These are phyloP conservation scores for Orius laevigatus DNA, from an alignment of 1,140 invertebrate genomes.

Conservation along the genomic window DNA sequence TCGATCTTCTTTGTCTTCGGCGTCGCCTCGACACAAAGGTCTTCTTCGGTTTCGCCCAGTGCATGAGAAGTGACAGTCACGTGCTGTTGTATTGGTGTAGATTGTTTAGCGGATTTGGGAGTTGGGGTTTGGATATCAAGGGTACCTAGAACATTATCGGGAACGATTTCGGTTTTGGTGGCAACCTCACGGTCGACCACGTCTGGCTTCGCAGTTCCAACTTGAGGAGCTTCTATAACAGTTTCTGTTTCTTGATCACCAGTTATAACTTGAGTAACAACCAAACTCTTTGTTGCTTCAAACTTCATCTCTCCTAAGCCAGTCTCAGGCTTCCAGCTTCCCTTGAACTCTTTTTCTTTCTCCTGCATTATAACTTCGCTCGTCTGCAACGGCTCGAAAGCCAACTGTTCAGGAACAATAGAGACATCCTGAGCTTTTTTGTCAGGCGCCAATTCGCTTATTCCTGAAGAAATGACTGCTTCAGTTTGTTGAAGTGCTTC, in stretches of 20 bases:
- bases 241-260: slow-evolving; percentile 28
- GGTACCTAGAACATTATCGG: slow-evolving; percentile 24
- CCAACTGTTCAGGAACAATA: slow-evolving; percentile 19
- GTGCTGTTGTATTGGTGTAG: slow-evolving; percentile 28
- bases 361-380: slow-evolving; percentile 26
- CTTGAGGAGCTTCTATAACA: slow-evolving; percentile 23
- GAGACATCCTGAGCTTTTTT: slow-evolving; percentile 20
- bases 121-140: slow-evolving; percentile 25
- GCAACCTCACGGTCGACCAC: slow-evolving; percentile 26
- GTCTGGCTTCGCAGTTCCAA: slow-evolving; percentile 24
- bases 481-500: slow-evolving; percentile 17
- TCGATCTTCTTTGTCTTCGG: slow-evolving; percentile 21
- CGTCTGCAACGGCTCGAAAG: slow-evolving; percentile 23
- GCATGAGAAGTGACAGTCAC: slow-evolving; percentile 35
- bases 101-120: slow-evolving; percentile 24
- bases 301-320: slow-evolving; percentile 28
- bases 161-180: slow-evolving; percentile 28
- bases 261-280: slow-evolving; percentile 29
- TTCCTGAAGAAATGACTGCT: slow-evolving; percentile 15
- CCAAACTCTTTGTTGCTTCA: slow-evolving; percentile 30
- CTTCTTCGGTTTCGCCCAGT: slow-evolving; percentile 30
- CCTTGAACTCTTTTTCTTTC: slow-evolving; percentile 24
- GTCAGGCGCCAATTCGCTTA: slow-evolving; percentile 22
- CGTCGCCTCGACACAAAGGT: slow-evolving; percentile 27
- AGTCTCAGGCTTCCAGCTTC: slow-evolving; percentile 22